Percentiles rank a stretch among this genome's conserved stretches.
Evolutionary conservation across 1,140 invertebrate genomes (phyloP).

Genomic region (Holcopasites calliopsidis): DNA sequence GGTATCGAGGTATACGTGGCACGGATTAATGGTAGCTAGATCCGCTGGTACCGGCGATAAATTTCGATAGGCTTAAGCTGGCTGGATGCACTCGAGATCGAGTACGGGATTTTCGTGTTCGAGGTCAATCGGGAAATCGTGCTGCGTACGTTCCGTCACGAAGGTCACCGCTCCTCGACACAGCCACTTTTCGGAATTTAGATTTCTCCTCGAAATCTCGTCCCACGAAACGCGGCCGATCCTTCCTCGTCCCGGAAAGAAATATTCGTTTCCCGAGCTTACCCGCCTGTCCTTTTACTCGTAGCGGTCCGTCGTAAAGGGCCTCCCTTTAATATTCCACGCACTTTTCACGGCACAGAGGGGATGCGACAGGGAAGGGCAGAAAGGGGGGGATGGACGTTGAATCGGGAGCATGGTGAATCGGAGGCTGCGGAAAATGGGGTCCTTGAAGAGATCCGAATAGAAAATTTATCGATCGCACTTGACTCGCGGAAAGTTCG

Average conservation of each 20-base stretch:
- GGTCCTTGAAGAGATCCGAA: constrained; percentile 14
- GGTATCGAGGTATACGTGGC: constrained; percentile 21
- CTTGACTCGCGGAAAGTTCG: not conserved
- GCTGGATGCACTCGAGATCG: constrained; percentile 25
- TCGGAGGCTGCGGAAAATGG: not conserved
- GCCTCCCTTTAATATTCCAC: constrained; percentile 31
- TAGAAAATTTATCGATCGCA: constrained; percentile 24
- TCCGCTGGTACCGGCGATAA: constrained; percentile 21
- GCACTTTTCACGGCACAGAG: constrained; percentile 38
- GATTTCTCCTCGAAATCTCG: not conserved
- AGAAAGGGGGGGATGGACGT: constrained; percentile 48
- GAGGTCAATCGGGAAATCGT: constrained; percentile 32
- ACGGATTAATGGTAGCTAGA: constrained; percentile 18
- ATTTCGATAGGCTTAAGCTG: constrained; percentile 46
- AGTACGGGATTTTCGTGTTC: constrained; percentile 17
- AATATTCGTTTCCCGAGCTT: not conserved
- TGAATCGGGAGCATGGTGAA: not conserved
- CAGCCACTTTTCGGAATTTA: no score
- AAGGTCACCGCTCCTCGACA: not conserved
- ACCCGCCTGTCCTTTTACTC: not conserved
- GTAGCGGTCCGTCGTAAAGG: not conserved
- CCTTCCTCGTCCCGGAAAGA: not conserved
- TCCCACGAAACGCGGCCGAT: not conserved
- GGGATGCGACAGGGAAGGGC: constrained; percentile 41
- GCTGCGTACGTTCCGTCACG: not conserved